Base-by-base conservation (phyloP, 2,113 vertebrate genomes). In the Gymnorhina tibicen region DNA sequence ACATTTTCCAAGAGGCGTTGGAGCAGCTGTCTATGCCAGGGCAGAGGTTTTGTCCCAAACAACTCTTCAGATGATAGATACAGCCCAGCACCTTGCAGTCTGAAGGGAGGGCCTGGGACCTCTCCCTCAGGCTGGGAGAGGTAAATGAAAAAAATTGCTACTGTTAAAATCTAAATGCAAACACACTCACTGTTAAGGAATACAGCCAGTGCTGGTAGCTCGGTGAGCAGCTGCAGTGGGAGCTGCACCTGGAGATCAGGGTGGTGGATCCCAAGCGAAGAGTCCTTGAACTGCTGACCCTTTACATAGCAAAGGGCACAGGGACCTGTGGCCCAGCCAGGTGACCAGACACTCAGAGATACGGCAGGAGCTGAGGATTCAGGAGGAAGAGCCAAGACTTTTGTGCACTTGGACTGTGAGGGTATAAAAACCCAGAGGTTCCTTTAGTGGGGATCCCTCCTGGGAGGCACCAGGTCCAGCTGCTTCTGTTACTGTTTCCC, bases 351-450 rank as follows among this genome's bases (percentile, higher is more conserved):
- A n/a, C 11, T 22, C 23, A 23, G 30, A 49, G 35, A n/a, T 8
- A 18, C 0, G 6, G 15, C 66, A 82, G 53, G 24, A 50, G 35
- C 23, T 0, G 0, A 19, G 44, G 13, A 19, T 28, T 41, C 22
- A 19, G 35, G 24, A 41, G 66, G 55, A 59, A 23, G 24, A 62
- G 33, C 26, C 21, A 8, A 53, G 33, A 8, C 8, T 37, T 32
- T 37, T 8, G 16, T 23, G 41, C 1, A 0, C 15, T 28, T 47
- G 19, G 12, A 28, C 8, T n/a, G 12, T 47, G 30, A 41, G n/a
- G 3, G 10, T 8, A 41, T n/a, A 20, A 66, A 66, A 47, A 2
- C 6, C 15, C 21, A 53, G 55, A n/a, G 20, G 37, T 35, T 60
- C 20, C 26, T 62, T 35, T 27, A 7, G 13, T 24, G 12, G 12